Base-by-base conservation (phyloP, 2,113 vertebrate species). In the Daboia siamensis region DNA sequence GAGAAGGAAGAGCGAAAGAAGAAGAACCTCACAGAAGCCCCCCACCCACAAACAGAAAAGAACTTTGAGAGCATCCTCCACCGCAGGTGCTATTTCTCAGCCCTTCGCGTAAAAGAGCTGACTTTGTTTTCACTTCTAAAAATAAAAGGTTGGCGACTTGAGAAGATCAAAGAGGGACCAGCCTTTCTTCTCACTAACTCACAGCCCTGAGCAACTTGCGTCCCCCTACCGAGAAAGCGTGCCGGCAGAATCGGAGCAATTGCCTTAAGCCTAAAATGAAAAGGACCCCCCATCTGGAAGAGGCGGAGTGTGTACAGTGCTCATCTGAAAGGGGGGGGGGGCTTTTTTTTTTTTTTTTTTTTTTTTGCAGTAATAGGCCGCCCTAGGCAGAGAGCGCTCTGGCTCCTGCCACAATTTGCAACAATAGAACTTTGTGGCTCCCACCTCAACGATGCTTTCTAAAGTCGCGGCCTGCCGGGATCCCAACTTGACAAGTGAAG, bases 81-180 rank as follows among this genome's bases (percentile, higher is more conserved):
- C 29, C 51, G 87, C 90, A 94, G 92, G 94, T 93, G 91, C 33
- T 33, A n/a, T 44, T 91, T 87, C 57, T 91, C 90, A 48, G 23
- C 51, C 69, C 29, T 84, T 74, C 33, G 20, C 69, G 1, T 11
- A 91, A 80, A 85, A 51, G 51, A 33, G 44, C 59, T 90, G 88
- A 93, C 80, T 90, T 90, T 91, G 88, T 91, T 57, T 90, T 93
- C 93, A 91, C 87, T 89, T 91, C 90, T 74, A 89, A 91, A 91
- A 93, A 90, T 90, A 86, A 91, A 69, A 48, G 87, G 33, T 69
- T 39, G 93, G 26, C 23, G 29, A 86, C 93, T 93, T 23, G 56
- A 86, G 87, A 59, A 90, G 92, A 93, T 93, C 92, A 90, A 90
- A 89, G 74, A 21, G 74, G 88, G 93, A 56, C 48, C 48, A 61